Conservation (phyloP, 2,797 vertebrate species). For the Cyclopterus lumpus region DNA sequence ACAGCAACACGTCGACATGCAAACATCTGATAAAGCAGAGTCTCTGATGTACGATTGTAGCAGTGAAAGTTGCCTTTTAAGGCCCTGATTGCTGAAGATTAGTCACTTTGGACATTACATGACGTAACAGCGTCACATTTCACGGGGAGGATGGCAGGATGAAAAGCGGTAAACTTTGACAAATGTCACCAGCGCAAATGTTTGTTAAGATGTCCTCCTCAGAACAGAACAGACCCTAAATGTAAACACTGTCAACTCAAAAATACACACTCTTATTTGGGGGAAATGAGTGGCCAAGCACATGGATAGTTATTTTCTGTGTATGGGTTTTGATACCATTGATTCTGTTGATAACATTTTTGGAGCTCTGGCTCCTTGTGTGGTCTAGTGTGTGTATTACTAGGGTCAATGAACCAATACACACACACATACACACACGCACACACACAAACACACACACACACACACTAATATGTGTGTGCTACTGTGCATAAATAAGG, state of each 20-base stretch:
- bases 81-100: constrained; percentile 64
- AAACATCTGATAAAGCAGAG: constrained; percentile 47
- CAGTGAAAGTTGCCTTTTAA: constrained; percentile 70
- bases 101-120: constrained; percentile 49
- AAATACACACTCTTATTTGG: constrained; percentile 60
- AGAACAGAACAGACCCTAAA: constrained; percentile 51
- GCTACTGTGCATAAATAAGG: background rate
- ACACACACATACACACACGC: constrained; percentile 10
- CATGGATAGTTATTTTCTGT: constrained; percentile 30
- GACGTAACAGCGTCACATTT: constrained; percentile 45
- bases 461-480: background rate
- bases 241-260: constrained; percentile 73
- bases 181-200: constrained; percentile 53
- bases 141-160: constrained; percentile 22
- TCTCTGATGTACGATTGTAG: constrained; percentile 42
- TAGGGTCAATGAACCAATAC: background rate
- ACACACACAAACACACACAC: background rate
- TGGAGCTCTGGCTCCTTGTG: constrained; percentile 11
- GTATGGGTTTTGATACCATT: constrained; percentile 10
- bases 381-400: constrained; percentile 15
- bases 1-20: background rate
- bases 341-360: constrained; percentile 23
- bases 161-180: constrained; percentile 46
- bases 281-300: constrained; percentile 29
- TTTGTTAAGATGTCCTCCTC: constrained; percentile 65